Base-by-base conservation (phyloP, 2,797 vertebrate species). In the Hydrophis major region DNA sequence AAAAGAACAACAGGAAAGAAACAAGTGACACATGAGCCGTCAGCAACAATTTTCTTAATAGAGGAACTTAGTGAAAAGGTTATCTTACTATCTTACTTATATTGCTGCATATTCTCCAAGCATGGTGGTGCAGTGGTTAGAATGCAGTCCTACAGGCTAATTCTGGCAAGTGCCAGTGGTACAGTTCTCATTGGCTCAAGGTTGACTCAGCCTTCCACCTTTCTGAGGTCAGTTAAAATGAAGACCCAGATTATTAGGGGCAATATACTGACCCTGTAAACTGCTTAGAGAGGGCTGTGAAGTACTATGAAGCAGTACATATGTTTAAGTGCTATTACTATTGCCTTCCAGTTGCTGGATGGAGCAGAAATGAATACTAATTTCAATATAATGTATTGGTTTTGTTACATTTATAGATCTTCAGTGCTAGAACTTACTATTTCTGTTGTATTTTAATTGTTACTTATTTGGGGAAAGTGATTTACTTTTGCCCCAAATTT, bases 11-110 rank as follows among this genome's bases (percentile, higher is more conserved):
- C 90, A 69, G 94, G 89, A 0, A 92, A 91, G 59, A 90, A 27
- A 25, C 97, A 97, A 94, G 96, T 96, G 0, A 47, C 93, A 6
- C 6, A 63, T 27, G 96, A 94, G 32, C 92, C 97, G 0, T 95
- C 97, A 2, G 97, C 98, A 7, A 93, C 97, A 0, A 94, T 37
- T 28, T 99, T 99, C 96, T 97, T 99, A 93, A 96, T 95, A 89
- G 96, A 93, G 88, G 96, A 97, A 92, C 96, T 99, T 93, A 98
- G 99, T 95, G 98, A 98, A 96, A 99, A 98, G 98, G 99, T 99
- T 96, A 89, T 2, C 11, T 57, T 56, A 20, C 42, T 32, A 59
- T 8, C 37, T 56, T 56, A 60, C 55, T 86, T 5, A 93, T 28
- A 0, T 8, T 53, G 10, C 66, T 92, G 57, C 11, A 63, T 50